Evolutionary conservation across 1,140 invertebrate genomes (phyloP).

Genomic region (Ganaspis sp.): DNA sequence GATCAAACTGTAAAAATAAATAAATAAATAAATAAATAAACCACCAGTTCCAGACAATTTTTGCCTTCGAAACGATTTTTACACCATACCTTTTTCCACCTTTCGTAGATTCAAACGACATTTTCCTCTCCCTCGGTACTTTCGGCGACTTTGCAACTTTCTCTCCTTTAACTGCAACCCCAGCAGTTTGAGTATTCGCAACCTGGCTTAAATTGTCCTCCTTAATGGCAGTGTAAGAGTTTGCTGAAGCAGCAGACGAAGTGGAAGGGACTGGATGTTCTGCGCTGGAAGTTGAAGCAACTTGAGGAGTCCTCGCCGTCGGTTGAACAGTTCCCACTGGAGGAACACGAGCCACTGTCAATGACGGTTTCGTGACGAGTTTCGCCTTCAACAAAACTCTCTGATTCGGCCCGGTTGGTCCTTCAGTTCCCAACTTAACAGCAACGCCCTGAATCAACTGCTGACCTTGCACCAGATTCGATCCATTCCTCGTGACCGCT

Average conservation of each 20-base stretch:
- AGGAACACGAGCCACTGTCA: slow-evolving; percentile 75
- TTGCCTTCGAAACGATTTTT: too few species aligned
- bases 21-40: too few species aligned
- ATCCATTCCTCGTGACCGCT: slow-evolving; percentile 74
- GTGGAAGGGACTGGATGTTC: slow-evolving; percentile 60
- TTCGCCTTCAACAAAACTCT: slow-evolving; percentile 82
- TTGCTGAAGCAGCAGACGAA: slow-evolving; percentile 46
- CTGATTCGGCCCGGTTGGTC: slow-evolving; percentile 79
- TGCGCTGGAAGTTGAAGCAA: slow-evolving; percentile 34
- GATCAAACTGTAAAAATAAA: too few species aligned
- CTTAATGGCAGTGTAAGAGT: slow-evolving; percentile 46
- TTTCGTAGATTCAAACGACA: slow-evolving; percentile 55
- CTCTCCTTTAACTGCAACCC: slow-evolving; percentile 42
- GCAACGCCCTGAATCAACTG: slow-evolving; percentile 82
- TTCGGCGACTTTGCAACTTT: slow-evolving; percentile 67
- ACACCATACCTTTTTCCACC: slow-evolving; percentile 57
- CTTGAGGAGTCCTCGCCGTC: slow-evolving; percentile 71
- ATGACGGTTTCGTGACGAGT: slow-evolving; percentile 80
- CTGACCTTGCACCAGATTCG: slow-evolving; percentile 70
- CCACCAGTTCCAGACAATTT: too few species aligned
- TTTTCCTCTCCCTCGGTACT: slow-evolving; percentile 61
- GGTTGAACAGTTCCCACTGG: slow-evolving; percentile 79
- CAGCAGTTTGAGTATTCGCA: not conserved
- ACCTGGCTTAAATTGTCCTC: not conserved
- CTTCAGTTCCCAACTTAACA: slow-evolving; percentile 81